Evolutionary conservation across 2,888 invertebrate genomes (phyloP), one percentile per base, ranked within the genome.

Genomic region (Callosobruchus maculatus): DNA sequence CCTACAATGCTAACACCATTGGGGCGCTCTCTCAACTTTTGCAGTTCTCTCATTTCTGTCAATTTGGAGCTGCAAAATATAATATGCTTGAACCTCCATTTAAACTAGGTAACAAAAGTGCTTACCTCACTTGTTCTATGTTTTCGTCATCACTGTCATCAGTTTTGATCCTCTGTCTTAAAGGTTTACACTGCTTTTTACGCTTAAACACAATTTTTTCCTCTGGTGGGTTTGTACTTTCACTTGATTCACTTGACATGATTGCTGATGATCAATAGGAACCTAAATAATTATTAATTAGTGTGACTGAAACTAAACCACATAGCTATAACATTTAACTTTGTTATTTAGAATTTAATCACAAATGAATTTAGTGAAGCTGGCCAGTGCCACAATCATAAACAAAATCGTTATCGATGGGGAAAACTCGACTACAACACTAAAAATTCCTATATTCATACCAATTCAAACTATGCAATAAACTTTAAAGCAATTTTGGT

Each of bases 1-100:
- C 95, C 94, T 31, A 94, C 90, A 1, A 95, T 90, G 85, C 94
- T 95, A 0, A 98, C 94, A 0, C 98, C 98, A 85, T 94, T 92
- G 0, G 95, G 95, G 74, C 95, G 89, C 83, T 93, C 92, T 70
- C 98, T 89, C 75, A 97, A 88, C 84, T 93, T 96, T 86, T 97
- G 96, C 22, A 96, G 87, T 79, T 93, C 94, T 86, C 94, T 97
- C 73, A 95, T 92, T 85, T 97, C 95, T 83, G 93, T 93, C 70
- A 98, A 86, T 84, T 93, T 94, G 0, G 91, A 87, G 77, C 92
- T 93, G 78, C 70, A 82, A 82, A 71, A 70, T 68, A 9, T 22
- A 18, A n/a, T 22, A 71, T 69, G 21, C 67, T 18, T 22, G 13
- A n/a, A n/a, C n/a, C n/a, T 4, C 7, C 7, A 7, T 26, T 26